A percentile compares a stretch with the other conserved stretches of the same genome.
Evolutionary conservation across 2,113 vertebrate genomes (phyloP).

Genomic region (Mus pahari): DNA sequence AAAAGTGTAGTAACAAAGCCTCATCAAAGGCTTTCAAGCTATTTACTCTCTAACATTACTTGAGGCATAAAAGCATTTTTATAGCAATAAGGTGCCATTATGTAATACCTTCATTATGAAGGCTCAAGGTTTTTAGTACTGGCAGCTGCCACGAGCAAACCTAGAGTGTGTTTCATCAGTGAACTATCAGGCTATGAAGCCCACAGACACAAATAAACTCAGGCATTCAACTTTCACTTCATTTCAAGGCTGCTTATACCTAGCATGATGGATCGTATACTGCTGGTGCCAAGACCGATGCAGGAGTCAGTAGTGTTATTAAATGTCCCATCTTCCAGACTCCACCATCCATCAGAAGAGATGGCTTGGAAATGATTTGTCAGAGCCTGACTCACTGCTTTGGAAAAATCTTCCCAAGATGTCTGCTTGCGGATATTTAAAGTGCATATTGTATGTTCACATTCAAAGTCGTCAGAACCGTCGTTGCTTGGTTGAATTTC

Average conservation of each 20-base stretch:
- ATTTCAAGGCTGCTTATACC: conserved; percentile 81
- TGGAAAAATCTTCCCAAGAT: conserved; percentile 91
- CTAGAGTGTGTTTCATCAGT: conserved; percentile 49
- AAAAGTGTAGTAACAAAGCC: conserved; percentile 50
- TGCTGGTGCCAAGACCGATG: conserved; percentile 87
- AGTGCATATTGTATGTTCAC: conserved; percentile 86
- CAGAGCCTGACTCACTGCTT: conserved; percentile 88
- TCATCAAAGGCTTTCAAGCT: conserved; percentile 68
- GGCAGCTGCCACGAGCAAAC: conserved; percentile 53
- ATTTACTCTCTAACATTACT: conserved; percentile 36
- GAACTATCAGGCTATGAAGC: conserved; percentile 44
- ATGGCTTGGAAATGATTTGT: conserved; percentile 89
- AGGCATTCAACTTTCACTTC: conserved; percentile 41
- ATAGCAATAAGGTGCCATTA: conserved; percentile 36
- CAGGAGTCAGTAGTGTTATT: conserved; percentile 83
- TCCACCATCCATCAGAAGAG: conserved; percentile 89
- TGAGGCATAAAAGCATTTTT: conserved; percentile 66
- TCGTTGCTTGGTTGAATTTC: conserved; percentile 83
- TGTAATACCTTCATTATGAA: conserved; percentile 23
- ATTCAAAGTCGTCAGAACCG: conserved; percentile 86
- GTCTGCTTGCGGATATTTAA: conserved; percentile 89
- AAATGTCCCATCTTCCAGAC: conserved; percentile 84
- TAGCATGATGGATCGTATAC: conserved; percentile 87
- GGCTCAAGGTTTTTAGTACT: background rate
- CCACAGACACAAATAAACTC: conserved; percentile 39